Base-by-base conservation (phyloP, 2,113 vertebrate genomes). In the Tupaia chinensis region DNA sequence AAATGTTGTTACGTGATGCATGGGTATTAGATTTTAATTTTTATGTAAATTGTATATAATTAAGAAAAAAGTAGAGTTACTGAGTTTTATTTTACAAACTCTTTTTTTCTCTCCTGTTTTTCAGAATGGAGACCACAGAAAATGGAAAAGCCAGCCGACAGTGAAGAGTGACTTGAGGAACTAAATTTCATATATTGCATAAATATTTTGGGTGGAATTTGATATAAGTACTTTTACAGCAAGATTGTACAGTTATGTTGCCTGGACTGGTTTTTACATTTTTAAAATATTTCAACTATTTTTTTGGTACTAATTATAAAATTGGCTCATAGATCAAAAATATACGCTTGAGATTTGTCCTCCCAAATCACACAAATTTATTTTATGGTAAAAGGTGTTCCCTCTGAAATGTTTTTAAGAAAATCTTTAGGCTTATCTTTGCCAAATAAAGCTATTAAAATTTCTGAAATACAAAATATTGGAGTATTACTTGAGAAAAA, bases 61-160 rank as follows among this genome's bases (percentile, higher is more conserved):
- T 72, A 74, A 96, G 61, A 16, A 87, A 92, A 84, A 34, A 68
- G 9, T 0, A 0, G 19, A 19, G 20, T 56, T 80, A 70, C 58
- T 85, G 82, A 53, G 15, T 78, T 95, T 93, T 77, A 44, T 87
- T 53, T 97, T 90, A 94, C 58, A 8, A 56, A 2, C 58, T 29
- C 60, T 63, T 83, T 91, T 73, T 58, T 14, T 80, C 44, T 94
- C 94, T 60, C 63, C 74, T 79, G 4, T 70, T 63, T 98, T 98
- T 94, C 98, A 99, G 99, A 97, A 99, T 99, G 99, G 99, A 99
- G 93, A 97, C 99, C 2, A 98, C 99, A 2, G 99, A 99, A 98
- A 99, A 99, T 72, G 99, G 99, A 89, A 99, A 99, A 98, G 92
- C 99, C 61, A 98, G 99, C 97, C 99, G 99, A 97, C 99, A 99